A percentile compares a stretch with the other conserved stretches of the same genome.
Conservation (phyloP, 2,113 vertebrate species). For the Heptranchias perlo region DNA sequence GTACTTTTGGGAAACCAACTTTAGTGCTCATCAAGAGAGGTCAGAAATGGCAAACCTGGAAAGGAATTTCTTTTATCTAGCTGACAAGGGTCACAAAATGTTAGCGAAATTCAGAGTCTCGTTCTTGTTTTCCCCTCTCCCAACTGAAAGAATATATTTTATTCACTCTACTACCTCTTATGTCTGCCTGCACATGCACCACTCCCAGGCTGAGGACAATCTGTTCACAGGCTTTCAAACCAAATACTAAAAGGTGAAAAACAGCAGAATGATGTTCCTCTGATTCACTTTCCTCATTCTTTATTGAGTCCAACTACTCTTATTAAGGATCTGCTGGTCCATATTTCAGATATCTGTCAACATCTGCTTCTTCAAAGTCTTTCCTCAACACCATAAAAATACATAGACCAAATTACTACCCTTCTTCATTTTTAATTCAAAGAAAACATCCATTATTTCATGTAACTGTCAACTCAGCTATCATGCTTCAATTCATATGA, state of each 20-base stretch:
- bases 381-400: neutral
- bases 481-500: neutral
- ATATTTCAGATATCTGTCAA: neutral
- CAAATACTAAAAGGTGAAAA: neutral
- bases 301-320: neutral
- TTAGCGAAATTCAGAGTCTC: neutral
- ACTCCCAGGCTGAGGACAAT: neutral
- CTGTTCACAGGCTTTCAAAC: neutral
- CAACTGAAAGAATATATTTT: constrained; percentile 5
- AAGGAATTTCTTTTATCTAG: neutral
- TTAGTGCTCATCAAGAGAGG: neutral
- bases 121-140: neutral
- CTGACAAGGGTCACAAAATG: neutral
- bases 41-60: neutral
- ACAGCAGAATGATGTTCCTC: neutral
- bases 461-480: neutral
- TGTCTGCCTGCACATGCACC: neutral
- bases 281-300: neutral
- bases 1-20: neutral
- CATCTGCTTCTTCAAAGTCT: neutral
- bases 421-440: neutral
- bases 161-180: neutral
- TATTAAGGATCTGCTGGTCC: neutral
- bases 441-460: neutral
- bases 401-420: neutral